Evolutionary conservation across 2,888 invertebrate species (phyloP).

Genomic region (Sminthurinus aureus): DNA sequence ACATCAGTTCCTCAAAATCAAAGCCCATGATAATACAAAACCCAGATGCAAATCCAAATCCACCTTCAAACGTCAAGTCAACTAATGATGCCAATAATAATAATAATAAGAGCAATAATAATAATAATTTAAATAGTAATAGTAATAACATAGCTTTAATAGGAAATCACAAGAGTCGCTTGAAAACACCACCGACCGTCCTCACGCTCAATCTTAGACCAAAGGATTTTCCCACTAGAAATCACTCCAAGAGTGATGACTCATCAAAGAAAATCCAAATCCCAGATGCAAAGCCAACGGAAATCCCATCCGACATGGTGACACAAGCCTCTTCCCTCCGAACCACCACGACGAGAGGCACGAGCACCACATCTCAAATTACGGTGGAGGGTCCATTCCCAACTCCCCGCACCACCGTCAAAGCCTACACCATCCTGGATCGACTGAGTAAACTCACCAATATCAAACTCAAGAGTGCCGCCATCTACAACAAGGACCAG

Average conservation of each 20-base stretch:
- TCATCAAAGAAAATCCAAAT: background rate
- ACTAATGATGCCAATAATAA: background rate
- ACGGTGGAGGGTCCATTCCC: background rate
- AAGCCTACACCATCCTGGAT: constrained; percentile 50
- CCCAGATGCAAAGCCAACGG: background rate
- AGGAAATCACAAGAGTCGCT: constrained; percentile 23
- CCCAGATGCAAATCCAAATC: background rate
- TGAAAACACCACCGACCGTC: constrained; percentile 36
- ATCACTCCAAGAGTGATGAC: background rate
- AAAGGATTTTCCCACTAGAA: background rate
- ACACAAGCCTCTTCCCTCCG: background rate
- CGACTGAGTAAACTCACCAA: constrained; percentile 49
- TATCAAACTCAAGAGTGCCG: constrained; percentile 34
- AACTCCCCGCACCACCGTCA: constrained; percentile 44
- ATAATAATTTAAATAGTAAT: background rate
- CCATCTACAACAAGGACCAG: background rate
- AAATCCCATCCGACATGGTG: background rate
- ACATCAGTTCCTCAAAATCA: too few relatives aligned
- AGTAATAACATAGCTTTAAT: too few relatives aligned
- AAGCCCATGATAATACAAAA: background rate
- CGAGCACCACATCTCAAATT: constrained; percentile 25
- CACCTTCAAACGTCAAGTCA: background rate
- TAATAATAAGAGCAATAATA: background rate
- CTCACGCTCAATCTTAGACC: constrained; percentile 51
- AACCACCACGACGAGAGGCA: constrained; percentile 32